Conservation (phyloP, 2,113 vertebrate genomes). For the Phaethornis superciliosus region DNA sequence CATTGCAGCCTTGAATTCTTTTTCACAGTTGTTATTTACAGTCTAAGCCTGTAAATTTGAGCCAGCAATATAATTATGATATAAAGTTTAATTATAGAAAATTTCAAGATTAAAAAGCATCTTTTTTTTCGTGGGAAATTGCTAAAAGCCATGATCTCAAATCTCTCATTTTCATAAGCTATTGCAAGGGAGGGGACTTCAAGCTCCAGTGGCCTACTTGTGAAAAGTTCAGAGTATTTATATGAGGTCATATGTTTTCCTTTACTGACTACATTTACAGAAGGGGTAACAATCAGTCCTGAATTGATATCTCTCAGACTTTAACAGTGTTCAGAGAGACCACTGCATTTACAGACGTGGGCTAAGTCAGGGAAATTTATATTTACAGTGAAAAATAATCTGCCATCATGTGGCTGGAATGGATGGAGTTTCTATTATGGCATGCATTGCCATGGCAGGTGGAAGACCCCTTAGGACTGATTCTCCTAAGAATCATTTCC, state of each 20-base stretch:
- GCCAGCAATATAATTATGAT: conserved; percentile 60
- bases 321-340: not conserved
- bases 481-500: not conserved
- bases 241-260: not conserved
- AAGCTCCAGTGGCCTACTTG: not conserved
- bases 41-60: conserved; percentile 48
- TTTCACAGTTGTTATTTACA: conserved; percentile 58
- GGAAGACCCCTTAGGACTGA: not conserved
- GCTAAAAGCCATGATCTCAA: conserved; percentile 7
- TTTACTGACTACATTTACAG: not conserved
- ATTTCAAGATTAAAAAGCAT: conserved; percentile 27
- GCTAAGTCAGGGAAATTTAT: not conserved
- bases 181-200: not conserved
- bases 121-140: conserved; percentile 11
- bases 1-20: conserved; percentile 38
- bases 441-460: not conserved
- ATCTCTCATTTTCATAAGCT: not conserved
- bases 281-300: not conserved
- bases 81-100: conserved; percentile 62
- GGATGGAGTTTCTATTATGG: not conserved
- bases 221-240: not conserved
- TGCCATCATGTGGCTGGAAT: not conserved
- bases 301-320: not conserved
- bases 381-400: not conserved
- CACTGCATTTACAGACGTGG: not conserved